Evolutionary conservation across 2,113 vertebrate genomes (phyloP).

Genomic region (Hyaena hyaena): DNA sequence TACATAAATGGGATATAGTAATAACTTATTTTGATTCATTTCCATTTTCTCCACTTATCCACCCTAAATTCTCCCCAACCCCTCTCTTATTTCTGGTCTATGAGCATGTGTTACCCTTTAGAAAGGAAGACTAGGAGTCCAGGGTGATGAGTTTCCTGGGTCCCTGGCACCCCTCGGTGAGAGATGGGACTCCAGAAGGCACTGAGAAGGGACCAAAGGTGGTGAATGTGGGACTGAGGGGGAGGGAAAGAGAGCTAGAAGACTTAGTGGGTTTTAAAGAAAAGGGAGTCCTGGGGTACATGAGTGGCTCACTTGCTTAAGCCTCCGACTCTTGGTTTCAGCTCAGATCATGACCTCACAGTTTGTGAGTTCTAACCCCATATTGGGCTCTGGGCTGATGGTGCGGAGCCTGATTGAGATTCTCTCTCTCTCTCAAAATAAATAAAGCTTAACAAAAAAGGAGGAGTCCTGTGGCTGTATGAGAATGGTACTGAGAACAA

Average conservation of each 20-base stretch:
- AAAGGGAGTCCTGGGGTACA: background rate
- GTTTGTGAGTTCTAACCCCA: no score
- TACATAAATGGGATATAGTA: background rate
- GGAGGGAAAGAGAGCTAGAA: background rate
- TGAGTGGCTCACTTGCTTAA: no score
- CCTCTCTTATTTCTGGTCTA: background rate
- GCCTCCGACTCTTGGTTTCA: no score
- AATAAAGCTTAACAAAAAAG: background rate
- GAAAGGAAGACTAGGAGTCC: background rate
- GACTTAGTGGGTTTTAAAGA: background rate
- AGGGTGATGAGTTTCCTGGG: background rate
- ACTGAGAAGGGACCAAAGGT: background rate
- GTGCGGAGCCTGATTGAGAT: no score
- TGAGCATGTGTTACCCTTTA: slow-evolving; percentile 22
- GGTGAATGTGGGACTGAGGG: background rate
- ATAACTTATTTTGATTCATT: slow-evolving; percentile 40
- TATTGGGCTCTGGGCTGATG: no score
- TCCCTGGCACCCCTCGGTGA: background rate
- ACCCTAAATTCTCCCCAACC: background rate
- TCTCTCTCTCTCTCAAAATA: no score
- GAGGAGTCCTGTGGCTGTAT: background rate
- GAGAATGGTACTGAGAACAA: slow-evolving; percentile 29
- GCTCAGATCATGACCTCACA: no score
- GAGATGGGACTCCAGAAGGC: background rate
- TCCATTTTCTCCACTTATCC: slow-evolving; percentile 52